phyloP scores from a whole-genome alignment of 1,140 invertebrate species.

The Saxidomus purpurata region DNA sequence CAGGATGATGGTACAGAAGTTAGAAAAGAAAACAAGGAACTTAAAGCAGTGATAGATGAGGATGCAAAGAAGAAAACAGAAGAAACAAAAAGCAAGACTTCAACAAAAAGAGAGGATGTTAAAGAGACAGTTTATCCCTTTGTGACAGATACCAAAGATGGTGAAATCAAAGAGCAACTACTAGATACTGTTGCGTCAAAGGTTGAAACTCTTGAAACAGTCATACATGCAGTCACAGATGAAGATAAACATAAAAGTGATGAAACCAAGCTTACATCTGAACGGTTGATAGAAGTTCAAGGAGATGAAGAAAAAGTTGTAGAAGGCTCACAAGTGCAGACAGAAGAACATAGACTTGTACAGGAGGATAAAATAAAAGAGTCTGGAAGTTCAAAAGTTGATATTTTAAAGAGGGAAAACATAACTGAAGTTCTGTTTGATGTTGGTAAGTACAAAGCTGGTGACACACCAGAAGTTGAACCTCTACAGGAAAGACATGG shows the following conservation, averaged over 20 bases:
- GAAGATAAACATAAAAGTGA: conserved; percentile 35
- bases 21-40: conserved; percentile 60
- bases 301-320: conserved; percentile 35
- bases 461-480: conserved; percentile 45
- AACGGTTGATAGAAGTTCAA: conserved; percentile 15
- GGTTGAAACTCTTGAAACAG: conserved; percentile 52
- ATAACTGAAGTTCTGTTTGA: conserved; percentile 56
- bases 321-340: conserved; percentile 32
- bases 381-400: conserved; percentile 25
- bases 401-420: conserved; percentile 24
- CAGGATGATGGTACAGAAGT: conserved; percentile 59
- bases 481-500: conserved; percentile 48
- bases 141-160: conserved; percentile 31
- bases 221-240: conserved; percentile 39
- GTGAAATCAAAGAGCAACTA: conserved; percentile 33
- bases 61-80: conserved; percentile 31
- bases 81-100: conserved; percentile 36
- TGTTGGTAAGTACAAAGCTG: conserved; percentile 15
- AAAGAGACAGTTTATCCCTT: conserved; percentile 62
- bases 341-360: conserved; percentile 20
- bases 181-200: conserved; percentile 55
- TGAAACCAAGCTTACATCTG: conserved; percentile 55
- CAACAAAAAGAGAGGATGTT: conserved; percentile 46
- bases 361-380: conserved; percentile 25
- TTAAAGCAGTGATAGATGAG: conserved; percentile 49